Evolutionary conservation across 2,888 invertebrate genomes (phyloP).

Genomic region (Heliconius aoede): DNA sequence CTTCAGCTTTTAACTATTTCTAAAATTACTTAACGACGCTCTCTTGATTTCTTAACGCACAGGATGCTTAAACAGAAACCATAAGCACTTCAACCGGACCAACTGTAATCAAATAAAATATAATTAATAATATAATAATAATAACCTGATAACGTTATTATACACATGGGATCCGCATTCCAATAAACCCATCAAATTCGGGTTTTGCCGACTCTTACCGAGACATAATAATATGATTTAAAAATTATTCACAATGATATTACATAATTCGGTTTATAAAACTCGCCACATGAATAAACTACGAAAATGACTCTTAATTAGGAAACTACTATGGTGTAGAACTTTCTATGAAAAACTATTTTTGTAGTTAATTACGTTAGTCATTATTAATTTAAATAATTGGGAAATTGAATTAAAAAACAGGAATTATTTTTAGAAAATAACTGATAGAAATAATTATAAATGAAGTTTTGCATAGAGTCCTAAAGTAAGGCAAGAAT

Average conservation of each 20-base stretch:
- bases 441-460: too few relatives aligned
- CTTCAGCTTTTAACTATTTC: slow-evolving; percentile 42
- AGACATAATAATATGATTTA: slow-evolving; percentile 37
- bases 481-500: too few relatives aligned
- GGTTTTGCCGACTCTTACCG: slow-evolving; percentile 48
- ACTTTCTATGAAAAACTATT: not conserved
- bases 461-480: too few relatives aligned
- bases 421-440: too few relatives aligned
- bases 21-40: slow-evolving; percentile 42
- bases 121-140: slow-evolving; percentile 10
- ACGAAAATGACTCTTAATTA: slow-evolving; percentile 36
- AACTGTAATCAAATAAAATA: slow-evolving; percentile 48
- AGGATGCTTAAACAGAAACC: slow-evolving; percentile 48
- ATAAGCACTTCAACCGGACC: slow-evolving; percentile 52
- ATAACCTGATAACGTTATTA: slow-evolving; percentile 24
- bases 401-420: not conserved
- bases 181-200: slow-evolving; percentile 43
- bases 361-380: not conserved
- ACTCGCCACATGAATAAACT: slow-evolving; percentile 18
- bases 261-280: slow-evolving; percentile 44
- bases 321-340: too few relatives aligned
- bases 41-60: slow-evolving; percentile 48
- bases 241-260: slow-evolving; percentile 41
- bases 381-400: too few relatives aligned
- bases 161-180: slow-evolving; percentile 50